Percentiles rank a stretch among this genome's conserved stretches.
These are phyloP conservation scores for Datnioides undecimradiatus DNA, from an alignment of 2,113 vertebrate genomes.

Conservation along the genomic window DNA sequence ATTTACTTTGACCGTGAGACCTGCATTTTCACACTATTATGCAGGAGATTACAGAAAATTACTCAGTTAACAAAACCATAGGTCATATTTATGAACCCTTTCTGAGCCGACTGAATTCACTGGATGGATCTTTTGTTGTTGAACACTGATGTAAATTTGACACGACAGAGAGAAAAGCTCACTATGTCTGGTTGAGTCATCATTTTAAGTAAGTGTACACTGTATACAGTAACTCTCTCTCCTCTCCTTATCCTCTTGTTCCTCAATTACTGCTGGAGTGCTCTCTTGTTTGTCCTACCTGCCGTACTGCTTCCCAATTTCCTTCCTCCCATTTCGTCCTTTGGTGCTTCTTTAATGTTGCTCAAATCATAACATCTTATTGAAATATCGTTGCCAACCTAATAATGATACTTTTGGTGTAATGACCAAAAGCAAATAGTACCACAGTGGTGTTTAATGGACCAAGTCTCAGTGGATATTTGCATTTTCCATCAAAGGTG, in stretches of 20 bases:
- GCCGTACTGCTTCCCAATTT: not conserved
- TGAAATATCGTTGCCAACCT: not conserved
- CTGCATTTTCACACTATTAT: too few species aligned
- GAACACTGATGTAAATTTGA: not conserved
- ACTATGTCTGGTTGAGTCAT: not conserved
- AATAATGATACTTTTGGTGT: not conserved
- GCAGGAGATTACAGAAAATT: too few species aligned
- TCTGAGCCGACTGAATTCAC: not conserved
- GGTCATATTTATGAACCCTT: too few species aligned
- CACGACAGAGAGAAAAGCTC: not conserved
- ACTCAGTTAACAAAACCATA: too few species aligned
- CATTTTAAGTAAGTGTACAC: not conserved
- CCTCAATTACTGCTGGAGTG: not conserved
- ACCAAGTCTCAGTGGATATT: not conserved
- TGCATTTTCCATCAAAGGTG: slow-evolving; percentile 3
- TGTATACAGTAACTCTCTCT: not conserved
- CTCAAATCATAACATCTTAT: not conserved
- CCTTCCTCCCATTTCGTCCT: not conserved
- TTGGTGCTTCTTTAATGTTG: not conserved
- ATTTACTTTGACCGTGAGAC: too few species aligned
- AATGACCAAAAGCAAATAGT: slow-evolving; percentile 1
- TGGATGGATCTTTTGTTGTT: too few species aligned
- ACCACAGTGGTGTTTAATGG: not conserved
- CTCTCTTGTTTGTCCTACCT: not conserved
- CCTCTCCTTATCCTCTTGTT: not conserved